Conservation (phyloP, 2,888 invertebrate genomes). For the Sphecodes monilicornis region DNA sequence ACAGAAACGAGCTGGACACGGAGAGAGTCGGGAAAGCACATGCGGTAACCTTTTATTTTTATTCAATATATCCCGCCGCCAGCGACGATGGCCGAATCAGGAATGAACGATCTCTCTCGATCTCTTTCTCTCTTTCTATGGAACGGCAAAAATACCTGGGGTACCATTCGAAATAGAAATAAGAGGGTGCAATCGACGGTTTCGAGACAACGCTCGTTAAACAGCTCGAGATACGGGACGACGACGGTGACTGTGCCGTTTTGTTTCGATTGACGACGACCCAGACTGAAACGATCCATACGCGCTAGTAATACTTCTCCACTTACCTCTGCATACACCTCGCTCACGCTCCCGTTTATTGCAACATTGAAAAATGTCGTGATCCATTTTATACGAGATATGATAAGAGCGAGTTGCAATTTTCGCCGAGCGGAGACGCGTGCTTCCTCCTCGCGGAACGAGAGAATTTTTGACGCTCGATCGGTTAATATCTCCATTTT, state of each 20-base stretch:
- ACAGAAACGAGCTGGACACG: not conserved
- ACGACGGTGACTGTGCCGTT: not conserved
- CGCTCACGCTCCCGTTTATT: not conserved
- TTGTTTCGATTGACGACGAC: constrained; percentile 22
- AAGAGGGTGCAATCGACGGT: constrained; percentile 19
- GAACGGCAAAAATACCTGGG: constrained; percentile 20
- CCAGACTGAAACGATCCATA: not conserved
- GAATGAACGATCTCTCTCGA: constrained; percentile 33
- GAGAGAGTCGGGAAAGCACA: constrained; percentile 21
- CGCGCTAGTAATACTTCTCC: not conserved
- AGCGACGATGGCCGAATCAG: constrained; percentile 51
- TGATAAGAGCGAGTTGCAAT: not conserved
- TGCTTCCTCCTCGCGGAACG: not conserved
- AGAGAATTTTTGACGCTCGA: not conserved
- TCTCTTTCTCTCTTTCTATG: not conserved
- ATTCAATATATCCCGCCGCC: constrained; percentile 50
- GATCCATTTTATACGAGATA: not conserved
- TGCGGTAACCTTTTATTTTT: constrained; percentile 52
- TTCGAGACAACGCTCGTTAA: constrained; percentile 32
- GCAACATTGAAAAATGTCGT: not conserved
- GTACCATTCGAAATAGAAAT: constrained; percentile 48
- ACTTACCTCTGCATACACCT: not conserved
- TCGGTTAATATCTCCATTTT: not conserved
- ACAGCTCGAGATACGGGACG: constrained; percentile 43
- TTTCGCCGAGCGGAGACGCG: not conserved